phyloP scores from a whole-genome alignment of 2,888 invertebrate genomes.

The Punctoribates punctum region DNA sequence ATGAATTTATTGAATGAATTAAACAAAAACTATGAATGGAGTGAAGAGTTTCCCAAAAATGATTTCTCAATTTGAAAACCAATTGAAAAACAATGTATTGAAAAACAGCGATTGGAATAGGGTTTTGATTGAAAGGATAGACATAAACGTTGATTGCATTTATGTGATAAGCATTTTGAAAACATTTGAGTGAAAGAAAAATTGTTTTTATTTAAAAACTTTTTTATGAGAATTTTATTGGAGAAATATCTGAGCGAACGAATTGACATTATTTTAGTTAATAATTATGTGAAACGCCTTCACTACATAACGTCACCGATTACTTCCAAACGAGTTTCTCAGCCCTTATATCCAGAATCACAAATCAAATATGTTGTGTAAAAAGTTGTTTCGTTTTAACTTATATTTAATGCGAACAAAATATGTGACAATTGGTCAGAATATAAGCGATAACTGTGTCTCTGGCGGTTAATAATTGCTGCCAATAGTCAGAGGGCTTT shows the following conservation, averaged over 20 bases:
- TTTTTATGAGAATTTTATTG: slow-evolving; percentile 15
- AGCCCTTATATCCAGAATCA: too few species aligned
- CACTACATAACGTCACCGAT: not conserved
- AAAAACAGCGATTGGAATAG: too few species aligned
- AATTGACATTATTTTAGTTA: slow-evolving; percentile 12
- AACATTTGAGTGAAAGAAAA: not conserved
- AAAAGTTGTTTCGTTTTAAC: too few species aligned
- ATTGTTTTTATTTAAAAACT: not conserved
- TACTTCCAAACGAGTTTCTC: not conserved
- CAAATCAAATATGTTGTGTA: too few species aligned
- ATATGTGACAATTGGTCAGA: too few species aligned
- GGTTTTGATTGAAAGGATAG: too few species aligned
- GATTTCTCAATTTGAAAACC: not conserved
- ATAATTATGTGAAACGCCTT: not conserved
- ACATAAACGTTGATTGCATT: too few species aligned
- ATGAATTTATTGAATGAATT: not conserved
- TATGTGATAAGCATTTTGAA: too few species aligned
- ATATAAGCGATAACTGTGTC: too few species aligned
- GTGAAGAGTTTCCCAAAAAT: not conserved
- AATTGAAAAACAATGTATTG: not conserved
- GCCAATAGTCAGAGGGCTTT: too few species aligned
- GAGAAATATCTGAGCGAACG: not conserved
- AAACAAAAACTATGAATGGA: not conserved
- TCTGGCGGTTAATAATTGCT: too few species aligned
- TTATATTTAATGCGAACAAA: too few species aligned